phyloP scores from a whole-genome alignment of 2,888 invertebrate genomes.

The Exephanes ischioxanthus region DNA sequence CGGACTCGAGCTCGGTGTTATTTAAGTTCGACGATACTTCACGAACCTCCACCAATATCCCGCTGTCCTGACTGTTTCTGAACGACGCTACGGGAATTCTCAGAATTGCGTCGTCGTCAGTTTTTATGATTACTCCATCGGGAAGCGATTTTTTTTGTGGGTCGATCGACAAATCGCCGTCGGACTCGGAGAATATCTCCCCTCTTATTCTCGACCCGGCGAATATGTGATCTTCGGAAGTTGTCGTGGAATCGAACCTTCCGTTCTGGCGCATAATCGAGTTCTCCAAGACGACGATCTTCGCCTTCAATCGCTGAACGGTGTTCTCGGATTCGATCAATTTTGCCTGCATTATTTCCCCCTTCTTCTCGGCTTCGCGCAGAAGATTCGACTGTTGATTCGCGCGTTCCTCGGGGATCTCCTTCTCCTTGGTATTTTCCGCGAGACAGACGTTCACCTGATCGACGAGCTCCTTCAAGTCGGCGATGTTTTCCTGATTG shows the following conservation, averaged over 20 bases:
- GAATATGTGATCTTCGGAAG: neutral
- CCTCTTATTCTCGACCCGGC: slow-evolving; percentile 45
- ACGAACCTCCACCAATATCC: slow-evolving; percentile 56
- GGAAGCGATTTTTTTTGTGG: neutral
- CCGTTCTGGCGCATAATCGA: neutral
- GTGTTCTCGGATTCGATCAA: slow-evolving; percentile 39
- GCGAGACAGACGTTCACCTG: too few relatives aligned
- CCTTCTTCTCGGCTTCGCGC: slow-evolving; percentile 15
- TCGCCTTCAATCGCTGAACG: slow-evolving; percentile 18
- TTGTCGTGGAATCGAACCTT: neutral
- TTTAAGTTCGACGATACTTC: slow-evolving; percentile 43
- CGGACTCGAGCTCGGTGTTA: neutral
- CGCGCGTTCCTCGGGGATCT: too few relatives aligned
- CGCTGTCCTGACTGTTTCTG: slow-evolving; percentile 49
- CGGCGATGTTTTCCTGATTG: too few relatives aligned
- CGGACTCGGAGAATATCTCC: slow-evolving; percentile 58
- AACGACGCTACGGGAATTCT: slow-evolving; percentile 33
- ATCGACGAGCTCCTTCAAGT: too few relatives aligned
- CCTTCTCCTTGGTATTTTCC: too few relatives aligned
- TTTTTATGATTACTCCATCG: slow-evolving; percentile 46
- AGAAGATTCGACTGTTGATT: slow-evolving; percentile 59
- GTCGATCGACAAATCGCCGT: slow-evolving; percentile 39
- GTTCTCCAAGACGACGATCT: slow-evolving; percentile 38
- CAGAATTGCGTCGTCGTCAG: slow-evolving; percentile 47
- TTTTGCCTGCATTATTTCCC: slow-evolving; percentile 56